Evolutionary conservation across 1,140 invertebrate genomes (phyloP), one percentile per base, ranked within the genome.

Genomic region (Zaprionus camerounensis): DNA sequence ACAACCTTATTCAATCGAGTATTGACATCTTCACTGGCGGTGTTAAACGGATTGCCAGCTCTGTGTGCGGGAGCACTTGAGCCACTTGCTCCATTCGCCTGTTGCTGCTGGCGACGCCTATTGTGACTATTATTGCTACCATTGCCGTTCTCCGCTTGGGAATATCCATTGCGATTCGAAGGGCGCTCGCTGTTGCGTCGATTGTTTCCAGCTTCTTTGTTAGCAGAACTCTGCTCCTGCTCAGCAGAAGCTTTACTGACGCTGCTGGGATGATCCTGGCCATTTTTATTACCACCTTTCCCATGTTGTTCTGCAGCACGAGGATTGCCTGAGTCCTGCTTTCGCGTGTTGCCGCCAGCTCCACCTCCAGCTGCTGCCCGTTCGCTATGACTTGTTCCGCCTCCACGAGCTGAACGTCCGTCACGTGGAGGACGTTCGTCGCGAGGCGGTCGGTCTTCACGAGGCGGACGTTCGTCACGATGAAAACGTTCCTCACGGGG

Each of bases 1-100:
- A 87, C 69, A 11, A 91, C 70, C 69, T 91, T 91, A 49, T 66
- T 91, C 22, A 91, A 41, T 13, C 78, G 85, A 34, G 69, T 70
- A 13, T 69, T 79, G 26, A 72, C 76, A 22, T 90, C 86, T 1
- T 90, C 86, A 12, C 49, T 72, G 13, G 64, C 22, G 17, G 41
- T 70, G 53, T 44, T 55, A 41, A 5, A 36, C 11, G 28, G 9
- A 11, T 49, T 86, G 55, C 2, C 41, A 44, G 24, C 12, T 15
- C 59, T 78, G 28, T 20, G 26, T 12, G 17, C 24, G 0, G 75
- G 24, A 13, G 13, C 53, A 55, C 6, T 56, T 26, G 49, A 13
- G 9, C 63, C 51, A 5, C 31, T 46, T 31, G 65, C 20, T 15
- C 46, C 64, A 61, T n/a, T 70, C 17, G 22, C 59, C 41, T 75